phyloP scores from a whole-genome alignment of 1,140 invertebrate genomes.

The Vanessa atalanta region DNA sequence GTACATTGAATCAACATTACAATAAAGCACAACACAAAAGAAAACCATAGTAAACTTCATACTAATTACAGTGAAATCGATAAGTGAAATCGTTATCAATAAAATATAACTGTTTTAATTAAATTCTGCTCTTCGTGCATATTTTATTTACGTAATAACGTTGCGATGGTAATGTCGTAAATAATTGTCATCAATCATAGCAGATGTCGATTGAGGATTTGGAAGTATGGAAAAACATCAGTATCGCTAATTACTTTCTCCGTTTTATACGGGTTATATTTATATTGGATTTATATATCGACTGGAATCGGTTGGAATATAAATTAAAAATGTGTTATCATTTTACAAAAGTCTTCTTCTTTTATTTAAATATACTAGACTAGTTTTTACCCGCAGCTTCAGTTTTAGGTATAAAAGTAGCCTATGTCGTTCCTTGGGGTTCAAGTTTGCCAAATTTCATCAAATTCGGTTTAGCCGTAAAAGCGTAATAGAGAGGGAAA shows the following conservation, averaged over 20 bases:
- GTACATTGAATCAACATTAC: no score
- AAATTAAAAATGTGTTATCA: background rate
- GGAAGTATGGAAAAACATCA: slow-evolving; percentile 26
- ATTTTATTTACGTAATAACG: slow-evolving; percentile 28
- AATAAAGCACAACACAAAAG: no score
- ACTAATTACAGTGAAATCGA: background rate
- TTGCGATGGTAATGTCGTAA: slow-evolving; percentile 17
- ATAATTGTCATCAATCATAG: slow-evolving; percentile 29
- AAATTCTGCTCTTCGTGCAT: slow-evolving; percentile 17
- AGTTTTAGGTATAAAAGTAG: no score
- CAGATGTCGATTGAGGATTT: slow-evolving; percentile 31
- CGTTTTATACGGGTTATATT: slow-evolving; percentile 24
- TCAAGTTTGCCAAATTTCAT: no score
- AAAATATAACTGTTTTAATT: slow-evolving; percentile 27
- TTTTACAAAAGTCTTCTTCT: background rate
- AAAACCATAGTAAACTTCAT: no score
- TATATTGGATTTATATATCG: slow-evolving; percentile 7
- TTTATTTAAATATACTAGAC: no score
- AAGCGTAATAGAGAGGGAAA: no score
- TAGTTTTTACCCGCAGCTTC: no score
- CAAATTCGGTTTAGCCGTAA: no score
- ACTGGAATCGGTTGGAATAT: slow-evolving; percentile 10
- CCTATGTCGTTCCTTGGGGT: no score
- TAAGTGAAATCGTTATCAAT: slow-evolving; percentile 4
- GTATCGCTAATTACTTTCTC: slow-evolving; percentile 31